Conservation (phyloP, 1,140 invertebrate genomes). For the Halyomorpha halys region DNA sequence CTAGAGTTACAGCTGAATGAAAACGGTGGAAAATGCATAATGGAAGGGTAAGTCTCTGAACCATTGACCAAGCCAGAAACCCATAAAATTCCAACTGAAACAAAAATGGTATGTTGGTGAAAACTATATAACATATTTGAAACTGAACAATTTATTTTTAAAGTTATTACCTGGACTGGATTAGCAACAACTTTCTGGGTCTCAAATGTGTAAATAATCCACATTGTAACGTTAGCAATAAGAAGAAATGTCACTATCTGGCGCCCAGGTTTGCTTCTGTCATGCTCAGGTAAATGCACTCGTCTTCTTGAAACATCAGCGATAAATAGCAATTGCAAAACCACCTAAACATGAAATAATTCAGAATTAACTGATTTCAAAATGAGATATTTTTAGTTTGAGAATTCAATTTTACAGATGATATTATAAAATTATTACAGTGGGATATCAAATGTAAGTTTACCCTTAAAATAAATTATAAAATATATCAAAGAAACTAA, state of each 20-base stretch:
- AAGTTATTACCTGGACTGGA: conserved; percentile 48
- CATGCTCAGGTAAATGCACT: conserved; percentile 81
- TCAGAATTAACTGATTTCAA: background rate
- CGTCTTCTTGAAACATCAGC: conserved; percentile 82
- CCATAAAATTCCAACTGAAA: conserved; percentile 85
- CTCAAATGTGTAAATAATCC: conserved; percentile 93
- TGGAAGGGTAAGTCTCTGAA: conserved; percentile 85
- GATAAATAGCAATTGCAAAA: conserved; percentile 88
- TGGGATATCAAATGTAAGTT: no score
- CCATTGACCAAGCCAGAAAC: conserved; percentile 85
- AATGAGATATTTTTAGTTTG: no score
- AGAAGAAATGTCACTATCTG: conserved; percentile 91
- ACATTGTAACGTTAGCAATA: conserved; percentile 90
- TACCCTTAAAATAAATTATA: no score
- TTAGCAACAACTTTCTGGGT: conserved; percentile 84
- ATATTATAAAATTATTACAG: no score
- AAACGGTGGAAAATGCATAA: conserved; percentile 95
- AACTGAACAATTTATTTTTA: background rate
- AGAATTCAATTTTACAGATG: no score
- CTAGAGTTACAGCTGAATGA: conserved; percentile 91
- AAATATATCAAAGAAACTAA: no score
- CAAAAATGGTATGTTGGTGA: conserved; percentile 26
- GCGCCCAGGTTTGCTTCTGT: conserved; percentile 83
- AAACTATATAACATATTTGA: background rate
- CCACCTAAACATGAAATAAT: conserved; percentile 45